Evolutionary conservation across 2,797 vertebrate genomes (phyloP).

Genomic region (Choloepus didactylus): DNA sequence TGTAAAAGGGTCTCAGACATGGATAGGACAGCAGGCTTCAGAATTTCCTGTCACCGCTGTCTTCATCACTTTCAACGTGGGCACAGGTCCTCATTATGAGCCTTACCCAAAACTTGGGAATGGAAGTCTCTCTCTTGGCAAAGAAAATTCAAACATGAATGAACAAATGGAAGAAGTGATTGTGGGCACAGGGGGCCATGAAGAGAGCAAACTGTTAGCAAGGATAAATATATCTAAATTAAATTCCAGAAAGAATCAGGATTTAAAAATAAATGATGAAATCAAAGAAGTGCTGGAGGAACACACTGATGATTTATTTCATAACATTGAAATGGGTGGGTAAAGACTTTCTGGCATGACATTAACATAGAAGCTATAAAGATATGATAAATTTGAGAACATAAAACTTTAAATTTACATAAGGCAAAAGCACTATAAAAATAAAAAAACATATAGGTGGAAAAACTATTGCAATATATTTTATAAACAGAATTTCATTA

Average conservation of each 20-base stretch:
- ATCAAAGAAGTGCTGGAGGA: not conserved
- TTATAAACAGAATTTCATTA: slow-evolving; percentile 44
- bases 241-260: not conserved
- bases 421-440: slow-evolving; percentile 17
- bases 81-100: not conserved
- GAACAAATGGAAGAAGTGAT: not conserved
- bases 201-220: not conserved
- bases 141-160: not conserved
- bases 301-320: not conserved
- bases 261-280: not conserved
- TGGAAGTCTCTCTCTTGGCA: not conserved
- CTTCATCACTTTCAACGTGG: not conserved
- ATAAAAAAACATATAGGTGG: not conserved
- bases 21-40: not conserved
- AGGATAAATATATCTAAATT: not conserved
- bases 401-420: not conserved
- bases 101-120: not conserved
- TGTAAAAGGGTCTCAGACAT: not conserved
- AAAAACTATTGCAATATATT: not conserved
- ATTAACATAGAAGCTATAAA: slow-evolving; percentile 8
- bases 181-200: not conserved
- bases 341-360: not conserved
- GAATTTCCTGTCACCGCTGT: not conserved
- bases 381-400: slow-evolving; percentile 19
- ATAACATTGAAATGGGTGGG: not conserved